Evolutionary conservation across 1,140 invertebrate genomes (phyloP).

Genomic region (Ostrea denselamellosa): DNA sequence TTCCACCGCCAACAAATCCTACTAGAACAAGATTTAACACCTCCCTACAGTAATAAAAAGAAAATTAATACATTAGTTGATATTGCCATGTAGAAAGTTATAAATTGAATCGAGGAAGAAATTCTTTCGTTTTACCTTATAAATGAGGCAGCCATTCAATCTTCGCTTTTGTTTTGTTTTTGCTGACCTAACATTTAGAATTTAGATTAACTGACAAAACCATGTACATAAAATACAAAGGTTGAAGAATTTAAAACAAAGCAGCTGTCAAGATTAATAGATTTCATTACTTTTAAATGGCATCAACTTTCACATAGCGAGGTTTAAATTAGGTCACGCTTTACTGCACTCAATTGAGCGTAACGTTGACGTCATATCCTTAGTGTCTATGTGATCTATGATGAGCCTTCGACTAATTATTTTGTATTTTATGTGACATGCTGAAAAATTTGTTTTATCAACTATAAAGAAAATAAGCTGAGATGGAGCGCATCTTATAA

Average conservation of each 20-base stretch:
- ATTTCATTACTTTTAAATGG: slow-evolving; percentile 28
- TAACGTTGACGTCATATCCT: slow-evolving; percentile 26
- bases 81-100: background rate
- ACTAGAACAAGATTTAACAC: background rate
- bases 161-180: background rate
- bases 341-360: background rate
- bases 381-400: background rate
- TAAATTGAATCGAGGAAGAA: background rate
- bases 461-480: background rate
- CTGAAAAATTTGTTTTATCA: background rate
- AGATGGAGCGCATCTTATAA: background rate
- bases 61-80: background rate
- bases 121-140: slow-evolving; percentile 6
- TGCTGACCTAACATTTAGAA: background rate
- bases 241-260: background rate
- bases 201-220: slow-evolving; percentile 34
- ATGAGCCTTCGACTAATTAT: background rate
- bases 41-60: background rate
- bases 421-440: slow-evolving; percentile 9
- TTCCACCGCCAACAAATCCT: background rate
- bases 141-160: background rate
- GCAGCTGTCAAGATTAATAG: slow-evolving; percentile 35
- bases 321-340: slow-evolving; percentile 16
- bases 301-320: slow-evolving; percentile 11
- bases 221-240: slow-evolving; percentile 14